Base-by-base conservation (phyloP, 1,140 invertebrate species). In the Rhagoletis zephyria region DNA sequence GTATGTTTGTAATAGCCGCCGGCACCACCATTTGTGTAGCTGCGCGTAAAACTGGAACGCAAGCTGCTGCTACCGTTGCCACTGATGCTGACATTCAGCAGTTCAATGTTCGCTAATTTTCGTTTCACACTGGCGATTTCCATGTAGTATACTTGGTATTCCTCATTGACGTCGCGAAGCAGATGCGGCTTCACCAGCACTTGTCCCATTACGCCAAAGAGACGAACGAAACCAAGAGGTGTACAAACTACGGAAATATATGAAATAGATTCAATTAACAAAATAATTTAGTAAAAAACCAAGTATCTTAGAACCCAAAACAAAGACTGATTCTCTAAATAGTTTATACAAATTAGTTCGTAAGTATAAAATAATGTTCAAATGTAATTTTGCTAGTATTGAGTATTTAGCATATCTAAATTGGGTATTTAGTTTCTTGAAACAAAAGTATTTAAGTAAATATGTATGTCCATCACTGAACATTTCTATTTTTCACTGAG, bases 131-230 rank as follows among this genome's bases (percentile, higher is more conserved):
- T 96, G 88, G 97, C 96, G 90, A 97, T 97, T 93, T 98, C 97
- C 89, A 98, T 94, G 88, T 95, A 94, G 90, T 96, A 96, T 30
- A 96, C 95, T 89, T 95, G 95, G 91, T 97, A 97, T 93, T 98
- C 97, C 92, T 98, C 97, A 89, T 98, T 96, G 70, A 98, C 94
- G 93, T 98, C 97, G 87, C 96, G 95, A 45, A 98, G 93, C 93
- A 98, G 97, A 94, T 98, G 96, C 6, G 98, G 98, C 93, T 98
- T 98, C 45, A 98, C 96, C 56, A 99, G 95, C 89, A 98, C 96
- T 88, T 97, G 95, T 81, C 97, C 97, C 40, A 98, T 96, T 19
- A 99, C 96, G 86, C 97, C 97, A 93, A 99, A 99, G 85, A 99
- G 94, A 88, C 96, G 95, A 61, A 97, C 96, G 94, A 99, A 98